Evolutionary conservation across 2,888 invertebrate genomes (phyloP).

Genomic region (Hoplodrina blanda): DNA sequence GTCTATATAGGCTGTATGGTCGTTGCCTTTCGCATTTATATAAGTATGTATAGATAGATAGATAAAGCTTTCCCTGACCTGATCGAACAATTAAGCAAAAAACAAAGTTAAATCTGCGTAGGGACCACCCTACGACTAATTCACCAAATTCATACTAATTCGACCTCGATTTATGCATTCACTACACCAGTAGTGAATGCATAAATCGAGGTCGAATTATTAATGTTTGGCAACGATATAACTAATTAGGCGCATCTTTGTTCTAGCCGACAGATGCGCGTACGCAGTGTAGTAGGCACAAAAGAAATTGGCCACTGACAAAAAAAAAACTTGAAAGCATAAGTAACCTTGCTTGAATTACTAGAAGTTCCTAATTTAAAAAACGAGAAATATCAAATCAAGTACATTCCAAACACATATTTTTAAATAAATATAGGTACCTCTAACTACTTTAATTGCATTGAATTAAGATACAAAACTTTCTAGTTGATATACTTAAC

Average conservation of each 20-base stretch:
- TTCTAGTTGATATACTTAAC: conserved; percentile 23
- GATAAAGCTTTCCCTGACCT: conserved; percentile 17
- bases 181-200: conserved; percentile 49
- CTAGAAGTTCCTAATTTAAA: too few relatives aligned
- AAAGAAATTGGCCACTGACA: conserved; percentile 31
- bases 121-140: too few relatives aligned
- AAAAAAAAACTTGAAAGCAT: too few relatives aligned
- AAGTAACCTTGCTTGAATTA: too few relatives aligned
- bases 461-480: conserved; percentile 1
- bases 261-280: conserved; percentile 68
- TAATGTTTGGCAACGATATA: conserved; percentile 62
- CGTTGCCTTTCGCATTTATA: too few relatives aligned
- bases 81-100: conserved; percentile 2
- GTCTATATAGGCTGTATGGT: too few relatives aligned
- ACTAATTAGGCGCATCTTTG: conserved; percentile 74
- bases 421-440: neutral
- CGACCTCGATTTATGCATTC: too few relatives aligned
- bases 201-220: conserved; percentile 63
- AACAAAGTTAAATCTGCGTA: conserved; percentile 28
- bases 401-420: neutral
- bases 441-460: neutral
- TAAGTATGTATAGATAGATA: too few relatives aligned
- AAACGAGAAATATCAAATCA: too few relatives aligned
- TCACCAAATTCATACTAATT: too few relatives aligned
- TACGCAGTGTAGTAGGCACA: conserved; percentile 35